A percentile compares a stretch with the other conserved stretches of the same genome.
Conservation (phyloP, 2,797 vertebrate species). For the Gila robusta region DNA sequence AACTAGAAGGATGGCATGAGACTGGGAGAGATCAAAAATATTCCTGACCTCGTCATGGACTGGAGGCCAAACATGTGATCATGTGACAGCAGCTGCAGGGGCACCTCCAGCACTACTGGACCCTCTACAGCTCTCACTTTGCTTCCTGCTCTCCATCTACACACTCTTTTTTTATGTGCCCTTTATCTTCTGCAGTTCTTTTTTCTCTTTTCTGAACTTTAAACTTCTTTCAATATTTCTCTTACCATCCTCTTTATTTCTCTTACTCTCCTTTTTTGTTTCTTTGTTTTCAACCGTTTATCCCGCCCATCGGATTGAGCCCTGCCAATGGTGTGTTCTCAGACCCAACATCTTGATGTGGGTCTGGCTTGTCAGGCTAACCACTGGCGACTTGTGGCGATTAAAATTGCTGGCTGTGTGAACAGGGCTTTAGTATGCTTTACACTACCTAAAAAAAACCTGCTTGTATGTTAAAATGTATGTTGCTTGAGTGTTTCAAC, state of each 20-base stretch:
- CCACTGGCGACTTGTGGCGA: neutral
- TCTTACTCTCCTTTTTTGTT: neutral
- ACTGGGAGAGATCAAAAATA: conserved; percentile 73
- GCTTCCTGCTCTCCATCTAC: neutral
- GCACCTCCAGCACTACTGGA: neutral
- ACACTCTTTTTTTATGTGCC: neutral
- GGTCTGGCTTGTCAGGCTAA: too few relatives aligned
- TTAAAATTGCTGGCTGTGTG: neutral
- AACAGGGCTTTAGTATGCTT: neutral
- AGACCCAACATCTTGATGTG: too few relatives aligned
- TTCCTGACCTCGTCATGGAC: conserved; percentile 63
- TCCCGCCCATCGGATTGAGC: too few relatives aligned
- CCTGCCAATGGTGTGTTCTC: too few relatives aligned
- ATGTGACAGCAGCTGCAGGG: conserved; percentile 64
- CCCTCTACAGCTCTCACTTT: neutral
- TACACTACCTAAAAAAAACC: neutral
- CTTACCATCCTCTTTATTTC: neutral
- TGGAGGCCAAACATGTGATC: conserved; percentile 63
- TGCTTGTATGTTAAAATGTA: neutral
- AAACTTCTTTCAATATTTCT: neutral
- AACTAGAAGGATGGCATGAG: conserved; percentile 57
- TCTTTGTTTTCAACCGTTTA: neutral
- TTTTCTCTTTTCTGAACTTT: neutral
- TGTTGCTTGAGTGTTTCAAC: neutral
- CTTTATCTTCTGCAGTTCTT: neutral